Conservation (phyloP, 2,797 vertebrate species). For the Argentina silus region DNA sequence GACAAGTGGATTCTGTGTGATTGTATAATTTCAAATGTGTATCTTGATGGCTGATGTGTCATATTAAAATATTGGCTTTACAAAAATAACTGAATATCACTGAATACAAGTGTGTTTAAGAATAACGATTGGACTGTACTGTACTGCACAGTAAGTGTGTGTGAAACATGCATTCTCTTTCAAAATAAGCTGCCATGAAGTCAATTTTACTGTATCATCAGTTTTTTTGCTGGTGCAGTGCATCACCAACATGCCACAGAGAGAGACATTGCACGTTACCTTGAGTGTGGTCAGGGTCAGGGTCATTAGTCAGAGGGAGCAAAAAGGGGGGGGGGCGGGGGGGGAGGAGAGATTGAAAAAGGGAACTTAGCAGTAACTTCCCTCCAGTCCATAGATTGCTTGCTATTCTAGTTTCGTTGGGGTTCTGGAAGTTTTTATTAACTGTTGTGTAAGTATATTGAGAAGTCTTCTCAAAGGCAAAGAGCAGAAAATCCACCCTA, state of each 20-base stretch:
- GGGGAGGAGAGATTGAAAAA: slow-evolving; percentile 10
- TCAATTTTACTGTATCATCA: neutral
- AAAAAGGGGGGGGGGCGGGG: neutral
- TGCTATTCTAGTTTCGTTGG: neutral
- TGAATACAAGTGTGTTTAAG: neutral
- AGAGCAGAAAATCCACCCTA: neutral
- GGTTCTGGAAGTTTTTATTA: neutral
- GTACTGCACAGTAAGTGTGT: neutral
- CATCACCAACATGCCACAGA: neutral
- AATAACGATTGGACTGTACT: neutral
- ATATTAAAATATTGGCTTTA: neutral
- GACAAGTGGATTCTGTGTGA: neutral
- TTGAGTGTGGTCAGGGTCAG: slow-evolving; percentile 4
- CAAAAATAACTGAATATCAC: neutral
- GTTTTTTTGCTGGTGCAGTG: neutral
- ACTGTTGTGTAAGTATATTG: neutral
- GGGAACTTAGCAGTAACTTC: neutral
- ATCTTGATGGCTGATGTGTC: neutral
- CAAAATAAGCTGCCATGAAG: neutral
- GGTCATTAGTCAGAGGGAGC: slow-evolving; percentile 13
- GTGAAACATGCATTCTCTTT: neutral
- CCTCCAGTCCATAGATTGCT: slow-evolving; percentile 5
- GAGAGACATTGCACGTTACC: neutral
- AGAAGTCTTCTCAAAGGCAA: neutral
- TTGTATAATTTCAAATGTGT: neutral